A percentile compares a stretch with the other conserved stretches of the same genome.
Conservation (phyloP, 2,888 invertebrate genomes). For the Cactoblastis cactorum region DNA sequence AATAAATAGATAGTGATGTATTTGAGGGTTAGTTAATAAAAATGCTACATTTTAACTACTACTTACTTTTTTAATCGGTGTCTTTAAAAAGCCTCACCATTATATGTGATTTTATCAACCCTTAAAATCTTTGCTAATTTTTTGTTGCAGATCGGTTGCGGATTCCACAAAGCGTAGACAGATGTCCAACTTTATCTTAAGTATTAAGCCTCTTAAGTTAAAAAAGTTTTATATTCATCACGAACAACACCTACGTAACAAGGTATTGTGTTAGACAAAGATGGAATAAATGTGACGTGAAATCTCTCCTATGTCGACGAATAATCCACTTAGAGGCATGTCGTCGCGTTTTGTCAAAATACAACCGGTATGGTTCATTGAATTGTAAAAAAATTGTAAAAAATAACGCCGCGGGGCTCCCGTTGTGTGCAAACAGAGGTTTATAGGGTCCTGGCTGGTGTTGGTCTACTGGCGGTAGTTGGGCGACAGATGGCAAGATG, state of each 20-base stretch:
- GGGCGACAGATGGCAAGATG: constrained; percentile 46
- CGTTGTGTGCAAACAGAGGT: constrained; percentile 61
- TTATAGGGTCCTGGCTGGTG: constrained; percentile 26
- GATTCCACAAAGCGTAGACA: constrained; percentile 58
- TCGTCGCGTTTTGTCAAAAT: constrained; percentile 67
- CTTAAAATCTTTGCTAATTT: constrained; percentile 41
- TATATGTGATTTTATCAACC: constrained; percentile 12
- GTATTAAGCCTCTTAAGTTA: constrained; percentile 44
- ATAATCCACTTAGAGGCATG: constrained; percentile 78
- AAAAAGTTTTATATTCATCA: constrained; percentile 65
- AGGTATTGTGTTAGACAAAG: constrained; percentile 64
- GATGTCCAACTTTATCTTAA: constrained; percentile 57
- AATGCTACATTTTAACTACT: too few species aligned
- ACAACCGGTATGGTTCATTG: constrained; percentile 63
- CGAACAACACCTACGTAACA: constrained; percentile 71
- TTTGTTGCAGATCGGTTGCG: constrained; percentile 38
- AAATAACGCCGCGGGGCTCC: constrained; percentile 67
- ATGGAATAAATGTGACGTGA: constrained; percentile 70
- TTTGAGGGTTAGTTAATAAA: too few species aligned
- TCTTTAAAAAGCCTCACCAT: not conserved
- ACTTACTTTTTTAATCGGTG: too few species aligned
- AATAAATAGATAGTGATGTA: too few species aligned
- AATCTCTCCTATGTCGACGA: constrained; percentile 57
- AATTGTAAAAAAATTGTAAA: constrained; percentile 68
- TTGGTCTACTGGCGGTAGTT: constrained; percentile 16